These are phyloP conservation scores for Gryllus longicercus DNA, from an alignment of 2,888 invertebrate genomes.

Conservation along the genomic window DNA sequence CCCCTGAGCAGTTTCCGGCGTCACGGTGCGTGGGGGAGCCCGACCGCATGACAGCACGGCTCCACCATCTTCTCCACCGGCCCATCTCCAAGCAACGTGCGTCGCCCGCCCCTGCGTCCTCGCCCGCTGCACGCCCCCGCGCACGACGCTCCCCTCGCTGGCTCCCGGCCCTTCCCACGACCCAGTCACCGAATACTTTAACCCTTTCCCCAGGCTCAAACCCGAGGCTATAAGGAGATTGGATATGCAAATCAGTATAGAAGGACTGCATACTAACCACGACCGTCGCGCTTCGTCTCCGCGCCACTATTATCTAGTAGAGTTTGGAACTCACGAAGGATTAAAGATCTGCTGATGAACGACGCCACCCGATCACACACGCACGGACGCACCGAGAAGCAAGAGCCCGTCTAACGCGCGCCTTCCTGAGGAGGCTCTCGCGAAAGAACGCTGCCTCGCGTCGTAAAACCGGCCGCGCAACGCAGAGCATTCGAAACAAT, in stretches of 20 bases:
- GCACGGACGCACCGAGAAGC: background rate
- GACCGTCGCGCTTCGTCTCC: background rate
- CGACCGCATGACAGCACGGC: background rate
- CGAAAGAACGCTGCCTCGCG: background rate
- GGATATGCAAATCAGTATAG: slow-evolving; percentile 28
- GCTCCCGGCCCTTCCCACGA: background rate
- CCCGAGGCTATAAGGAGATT: slow-evolving; percentile 26
- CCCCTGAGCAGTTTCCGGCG: background rate
- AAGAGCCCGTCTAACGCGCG: background rate
- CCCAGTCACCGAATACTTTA: slow-evolving; percentile 8
- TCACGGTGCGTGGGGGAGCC: background rate
- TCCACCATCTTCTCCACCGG: background rate
- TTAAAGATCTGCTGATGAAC: background rate
- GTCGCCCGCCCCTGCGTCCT: background rate
- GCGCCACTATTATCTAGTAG: background rate
- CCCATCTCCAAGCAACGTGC: background rate
- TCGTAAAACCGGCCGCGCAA: background rate
- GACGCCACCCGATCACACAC: background rate
- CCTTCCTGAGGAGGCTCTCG: background rate
- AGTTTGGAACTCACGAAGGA: background rate
- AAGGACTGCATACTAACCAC: slow-evolving; percentile 29
- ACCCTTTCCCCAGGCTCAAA: slow-evolving; percentile 3
- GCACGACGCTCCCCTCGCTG: background rate
- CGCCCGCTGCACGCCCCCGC: background rate
- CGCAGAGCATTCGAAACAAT: background rate